Base-by-base conservation (phyloP, 2,888 invertebrate species). In the Ommatoiulus sabulosus region DNA sequence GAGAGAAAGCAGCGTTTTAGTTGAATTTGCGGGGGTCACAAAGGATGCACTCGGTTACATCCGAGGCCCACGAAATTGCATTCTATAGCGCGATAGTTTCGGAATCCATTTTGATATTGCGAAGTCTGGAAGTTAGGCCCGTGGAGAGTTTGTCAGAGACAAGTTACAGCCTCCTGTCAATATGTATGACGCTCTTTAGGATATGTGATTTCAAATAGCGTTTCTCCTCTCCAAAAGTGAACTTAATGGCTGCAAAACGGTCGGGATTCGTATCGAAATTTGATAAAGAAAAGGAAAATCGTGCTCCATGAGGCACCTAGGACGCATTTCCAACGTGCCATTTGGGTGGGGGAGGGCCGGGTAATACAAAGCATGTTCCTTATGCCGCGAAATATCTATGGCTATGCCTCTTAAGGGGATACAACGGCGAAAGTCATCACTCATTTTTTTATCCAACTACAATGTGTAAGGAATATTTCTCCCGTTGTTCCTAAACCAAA, bases 81-180 rank as follows among this genome's bases (percentile, higher is more conserved):
- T 72, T 72, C 72, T 72, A 72, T 24, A n/a, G 72, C 24, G 72
- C 10, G 24, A 72, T 72, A 72, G 20, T 24, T 20, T 24, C 20
- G 72, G 72, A 72, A 72, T 72, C 72, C 72, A 72, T 72, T 72
- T 72, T 72, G 72, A 72, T 72, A 72, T 72, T 72, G 72, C 24
- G 72, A 8, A 72, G 72, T 72, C 24, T 72, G 72, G 72, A 72
- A 72, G 72, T 72, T 72, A 8, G 72, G 72, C 72, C 72, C 72
- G 72, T 72, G 72, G 72, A 72, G 72, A 24, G 72, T 72, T 35
- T 72, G 72, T 72, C 24, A 72, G 72, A 72, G 72, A 24, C 72
- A 72, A 72, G 24, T 72, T 72, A 72, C 72, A 72, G 72, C 72
- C 72, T 24, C 72, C 72, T 72, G 72, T 72, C 72, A 72, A 72